Base-by-base conservation (phyloP, 2,797 vertebrate genomes). In the Pseudochromis fuscus region DNA sequence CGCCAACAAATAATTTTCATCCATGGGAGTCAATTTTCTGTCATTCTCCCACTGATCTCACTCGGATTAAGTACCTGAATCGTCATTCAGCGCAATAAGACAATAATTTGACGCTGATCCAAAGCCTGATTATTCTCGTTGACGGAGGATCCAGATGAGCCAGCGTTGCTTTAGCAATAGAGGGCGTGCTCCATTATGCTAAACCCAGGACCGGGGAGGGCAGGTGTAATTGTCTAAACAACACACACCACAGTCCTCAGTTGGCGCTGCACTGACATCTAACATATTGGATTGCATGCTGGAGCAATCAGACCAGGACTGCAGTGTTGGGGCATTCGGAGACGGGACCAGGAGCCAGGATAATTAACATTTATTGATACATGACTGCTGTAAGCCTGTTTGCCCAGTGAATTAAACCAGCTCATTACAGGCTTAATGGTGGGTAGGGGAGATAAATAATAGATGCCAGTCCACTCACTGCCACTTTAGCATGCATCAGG, bases 321-420 rank as follows among this genome's bases (percentile, higher is more conserved):
- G 77, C 57, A 61, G 83, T 69, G 35, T 35, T 31, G 83, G 70
- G 81, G 79, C 82, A 81, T 67, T 60, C 55, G 1, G 75, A 89
- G 88, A 90, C 51, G 23, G 37, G 30, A 89, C 84, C 87, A 83
- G 87, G 87, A 90, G 90, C 82, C 90, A 70, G 84, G 83, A 89
- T 89, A 91, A 93, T 94, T 92, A 94, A 91, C 92, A 91, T 92
- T 91, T 92, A 94, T 93, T 93, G 93, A 93, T 93, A 94, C 91
- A 92, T 88, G 91, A 89, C 91, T 91, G 90, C 91, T 91, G 90
- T 92, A 90, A 91, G 90, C 87, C 92, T 91, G 91, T 93, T 93
- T 93, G 87, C 85, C 85, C 83, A 89, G 92, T 91, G 90, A 92
- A 93, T 93, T 89, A 91, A 92, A 93, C 89, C 87, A 92, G 89